These are phyloP conservation scores for Phoxinus phoxinus DNA, from an alignment of 2,113 vertebrate species.

Conservation along the genomic window DNA sequence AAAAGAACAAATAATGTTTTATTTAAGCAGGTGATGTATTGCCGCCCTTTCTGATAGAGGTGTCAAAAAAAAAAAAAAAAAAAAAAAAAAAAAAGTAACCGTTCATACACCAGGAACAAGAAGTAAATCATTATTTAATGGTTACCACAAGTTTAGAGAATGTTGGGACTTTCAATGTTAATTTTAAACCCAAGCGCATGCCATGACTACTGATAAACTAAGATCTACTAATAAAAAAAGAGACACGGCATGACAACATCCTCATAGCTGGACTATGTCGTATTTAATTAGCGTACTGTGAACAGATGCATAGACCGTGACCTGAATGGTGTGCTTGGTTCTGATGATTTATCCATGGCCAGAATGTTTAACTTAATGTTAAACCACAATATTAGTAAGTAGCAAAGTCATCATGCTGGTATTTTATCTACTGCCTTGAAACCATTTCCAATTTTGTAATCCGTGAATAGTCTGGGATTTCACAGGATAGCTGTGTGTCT, in stretches of 20 bases:
- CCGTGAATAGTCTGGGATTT: constrained; percentile 17
- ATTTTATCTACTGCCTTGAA: constrained; percentile 13
- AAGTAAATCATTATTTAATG: constrained; percentile 45
- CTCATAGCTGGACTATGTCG: constrained; percentile 12
- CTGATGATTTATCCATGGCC: constrained; percentile 7
- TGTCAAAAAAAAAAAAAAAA: neutral
- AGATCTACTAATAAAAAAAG: constrained; percentile 30
- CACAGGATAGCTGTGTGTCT: constrained; percentile 12
- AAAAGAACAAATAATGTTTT: constrained; percentile 8
- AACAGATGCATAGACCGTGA: neutral
- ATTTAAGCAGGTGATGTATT: neutral
- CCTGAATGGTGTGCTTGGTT: neutral
- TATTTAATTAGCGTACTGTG: neutral
- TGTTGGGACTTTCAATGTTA: constrained; percentile 8
- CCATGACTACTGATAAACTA: constrained; percentile 39
- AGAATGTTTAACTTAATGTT: neutral
- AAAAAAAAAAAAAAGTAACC: neutral
- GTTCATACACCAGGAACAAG: constrained; percentile 32
- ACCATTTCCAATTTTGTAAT: neutral
- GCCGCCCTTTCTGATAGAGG: neutral
- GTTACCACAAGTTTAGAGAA: constrained; percentile 21
- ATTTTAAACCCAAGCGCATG: constrained; percentile 27
- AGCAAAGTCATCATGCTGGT: constrained; percentile 12
- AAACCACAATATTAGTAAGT: constrained; percentile 18
- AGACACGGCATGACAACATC: neutral